Percentiles rank a stretch among this genome's conserved stretches.
Conservation (phyloP, 2,113 vertebrate genomes). For the Penelope pileata region DNA sequence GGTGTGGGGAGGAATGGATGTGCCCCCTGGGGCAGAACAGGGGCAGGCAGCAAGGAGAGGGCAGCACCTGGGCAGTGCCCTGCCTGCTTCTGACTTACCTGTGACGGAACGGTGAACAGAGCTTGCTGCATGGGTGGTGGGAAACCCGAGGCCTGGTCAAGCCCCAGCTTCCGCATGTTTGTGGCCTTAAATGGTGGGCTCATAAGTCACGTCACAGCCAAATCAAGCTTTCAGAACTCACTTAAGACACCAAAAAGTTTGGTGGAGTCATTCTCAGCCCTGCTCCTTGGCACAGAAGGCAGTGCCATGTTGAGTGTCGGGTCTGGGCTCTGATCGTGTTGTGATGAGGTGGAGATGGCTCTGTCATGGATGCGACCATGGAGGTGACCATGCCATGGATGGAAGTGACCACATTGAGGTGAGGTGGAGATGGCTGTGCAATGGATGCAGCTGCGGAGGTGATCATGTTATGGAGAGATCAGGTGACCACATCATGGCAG, state of each 20-base stretch:
- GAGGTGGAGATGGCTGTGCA: background rate
- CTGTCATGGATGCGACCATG: background rate
- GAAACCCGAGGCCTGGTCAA: background rate
- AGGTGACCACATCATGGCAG: accelerated
- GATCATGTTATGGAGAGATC: background rate
- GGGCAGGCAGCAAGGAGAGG: background rate
- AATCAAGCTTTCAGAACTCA: background rate
- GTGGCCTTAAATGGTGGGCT: accelerated
- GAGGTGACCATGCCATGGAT: background rate
- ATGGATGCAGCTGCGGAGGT: too few relatives aligned
- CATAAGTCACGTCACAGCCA: background rate
- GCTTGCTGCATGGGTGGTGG: background rate
- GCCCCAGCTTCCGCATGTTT: accelerated
- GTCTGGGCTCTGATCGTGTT: background rate
- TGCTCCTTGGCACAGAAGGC: background rate
- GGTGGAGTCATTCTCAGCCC: background rate
- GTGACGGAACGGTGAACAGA: background rate
- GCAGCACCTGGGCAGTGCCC: background rate
- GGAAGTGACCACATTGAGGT: background rate
- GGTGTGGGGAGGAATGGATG: background rate
- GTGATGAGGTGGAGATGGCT: background rate
- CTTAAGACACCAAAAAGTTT: background rate
- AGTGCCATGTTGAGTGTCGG: accelerated
- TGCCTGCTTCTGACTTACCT: background rate
- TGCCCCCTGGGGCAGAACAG: background rate